These are phyloP conservation scores for Eira barbara DNA, from an alignment of 2,113 vertebrate species.

Conservation along the genomic window DNA sequence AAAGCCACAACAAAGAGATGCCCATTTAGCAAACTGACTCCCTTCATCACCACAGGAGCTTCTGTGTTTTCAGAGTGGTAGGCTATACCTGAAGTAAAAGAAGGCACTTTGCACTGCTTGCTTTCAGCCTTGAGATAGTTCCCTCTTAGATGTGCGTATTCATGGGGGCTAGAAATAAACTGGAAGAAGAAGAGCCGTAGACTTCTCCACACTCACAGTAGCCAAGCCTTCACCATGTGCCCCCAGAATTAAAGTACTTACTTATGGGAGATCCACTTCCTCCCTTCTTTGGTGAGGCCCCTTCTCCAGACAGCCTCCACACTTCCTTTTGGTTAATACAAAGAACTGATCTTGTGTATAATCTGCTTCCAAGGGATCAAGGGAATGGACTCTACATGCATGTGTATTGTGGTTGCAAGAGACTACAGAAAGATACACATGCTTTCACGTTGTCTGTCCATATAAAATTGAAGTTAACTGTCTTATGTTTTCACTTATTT, in stretches of 20 bases:
- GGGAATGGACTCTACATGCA: not conserved
- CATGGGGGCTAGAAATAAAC: not conserved
- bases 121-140: constrained; percentile 9
- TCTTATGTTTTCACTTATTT: not conserved
- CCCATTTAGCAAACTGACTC: not conserved
- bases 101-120: not conserved
- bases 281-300: not conserved
- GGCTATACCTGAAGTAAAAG: not conserved
- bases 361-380: not conserved
- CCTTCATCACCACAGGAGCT: not conserved
- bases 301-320: not conserved
- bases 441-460: not conserved
- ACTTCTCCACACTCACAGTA: not conserved
- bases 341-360: not conserved
- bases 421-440: not conserved
- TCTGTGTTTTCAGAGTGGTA: not conserved
- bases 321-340: not conserved
- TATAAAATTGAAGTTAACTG: not conserved
- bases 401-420: not conserved
- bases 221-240: not conserved
- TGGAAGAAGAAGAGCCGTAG: not conserved
- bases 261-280: not conserved
- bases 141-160: not conserved
- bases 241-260: not conserved
- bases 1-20: constrained; percentile 63